Evolutionary conservation across 2,888 invertebrate genomes (phyloP).

Genomic region (Drosophila atripex): DNA sequence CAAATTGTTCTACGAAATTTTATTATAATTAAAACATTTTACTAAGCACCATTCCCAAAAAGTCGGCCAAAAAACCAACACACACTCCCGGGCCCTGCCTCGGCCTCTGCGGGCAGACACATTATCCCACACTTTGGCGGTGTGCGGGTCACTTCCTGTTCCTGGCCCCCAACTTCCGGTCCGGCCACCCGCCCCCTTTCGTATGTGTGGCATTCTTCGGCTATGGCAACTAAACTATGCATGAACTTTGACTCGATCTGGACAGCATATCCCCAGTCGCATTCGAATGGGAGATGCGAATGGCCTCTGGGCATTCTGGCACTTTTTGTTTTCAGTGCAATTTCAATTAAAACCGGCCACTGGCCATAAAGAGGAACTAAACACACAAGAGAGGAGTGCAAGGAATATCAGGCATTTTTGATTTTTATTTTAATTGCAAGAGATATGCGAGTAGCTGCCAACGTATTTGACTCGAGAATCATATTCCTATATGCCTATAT

Average conservation of each 20-base stretch:
- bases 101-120: conserved; percentile 5
- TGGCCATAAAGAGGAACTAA: too few relatives aligned
- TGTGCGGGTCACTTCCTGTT: conserved; percentile 63
- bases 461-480: too few relatives aligned
- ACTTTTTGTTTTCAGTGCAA: background rate
- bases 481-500: too few relatives aligned
- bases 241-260: conserved; percentile 22
- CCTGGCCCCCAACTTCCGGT: conserved; percentile 65
- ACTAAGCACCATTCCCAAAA: conserved; percentile 31
- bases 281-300: conserved; percentile 9
- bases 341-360: too few relatives aligned
- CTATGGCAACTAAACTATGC: conserved; percentile 38
- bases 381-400: too few relatives aligned
- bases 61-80: conserved; percentile 10
- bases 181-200: conserved; percentile 15
- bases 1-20: conserved; percentile 68
- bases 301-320: conserved; percentile 6
- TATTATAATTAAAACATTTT: conserved; percentile 75
- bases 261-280: conserved; percentile 7
- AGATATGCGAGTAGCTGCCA: too few relatives aligned
- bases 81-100: background rate
- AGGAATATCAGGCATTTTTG: too few relatives aligned
- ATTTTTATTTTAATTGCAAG: too few relatives aligned
- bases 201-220: conserved; percentile 16
- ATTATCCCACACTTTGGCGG: conserved; percentile 22